Evolutionary conservation across 2,797 vertebrate genomes (phyloP).

Genomic region (Cryptoprocta ferox): DNA sequence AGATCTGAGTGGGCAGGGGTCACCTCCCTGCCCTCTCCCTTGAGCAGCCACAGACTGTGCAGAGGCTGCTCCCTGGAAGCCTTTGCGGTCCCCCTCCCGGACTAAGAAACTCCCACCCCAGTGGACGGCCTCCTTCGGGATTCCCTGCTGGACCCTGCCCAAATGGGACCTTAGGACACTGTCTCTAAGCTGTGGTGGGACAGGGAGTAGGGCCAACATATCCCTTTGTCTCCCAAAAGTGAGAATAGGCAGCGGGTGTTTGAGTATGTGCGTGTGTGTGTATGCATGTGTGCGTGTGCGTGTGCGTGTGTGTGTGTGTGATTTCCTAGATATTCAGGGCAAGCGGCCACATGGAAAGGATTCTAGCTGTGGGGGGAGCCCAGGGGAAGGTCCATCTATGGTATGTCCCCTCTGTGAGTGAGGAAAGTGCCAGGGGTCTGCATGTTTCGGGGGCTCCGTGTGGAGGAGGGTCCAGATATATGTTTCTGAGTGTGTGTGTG

Average conservation of each 20-base stretch:
- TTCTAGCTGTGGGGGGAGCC: not conserved
- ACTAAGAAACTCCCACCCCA: not conserved
- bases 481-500: not conserved
- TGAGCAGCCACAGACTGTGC: conserved; percentile 56
- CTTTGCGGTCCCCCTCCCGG: not conserved
- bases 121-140: not conserved
- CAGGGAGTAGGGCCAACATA: not conserved
- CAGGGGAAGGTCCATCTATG: not conserved
- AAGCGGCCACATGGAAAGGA: conserved; percentile 14
- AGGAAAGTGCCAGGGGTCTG: not conserved
- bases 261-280: not conserved
- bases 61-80: not conserved
- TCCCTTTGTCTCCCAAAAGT: conserved; percentile 1
- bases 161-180: not conserved
- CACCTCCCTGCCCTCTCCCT: not conserved
- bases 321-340: conserved; percentile 39
- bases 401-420: not conserved
- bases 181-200: not conserved
- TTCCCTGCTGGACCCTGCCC: not conserved
- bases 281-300: too few relatives aligned
- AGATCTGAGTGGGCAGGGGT: conserved; percentile 82
- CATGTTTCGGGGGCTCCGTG: not conserved
- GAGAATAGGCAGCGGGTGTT: not conserved
- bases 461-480: not conserved
- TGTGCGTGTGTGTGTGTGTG: not conserved